Evolutionary conservation across 2,797 vertebrate genomes (phyloP).

Genomic region (Odontamblyopus rebecca): DNA sequence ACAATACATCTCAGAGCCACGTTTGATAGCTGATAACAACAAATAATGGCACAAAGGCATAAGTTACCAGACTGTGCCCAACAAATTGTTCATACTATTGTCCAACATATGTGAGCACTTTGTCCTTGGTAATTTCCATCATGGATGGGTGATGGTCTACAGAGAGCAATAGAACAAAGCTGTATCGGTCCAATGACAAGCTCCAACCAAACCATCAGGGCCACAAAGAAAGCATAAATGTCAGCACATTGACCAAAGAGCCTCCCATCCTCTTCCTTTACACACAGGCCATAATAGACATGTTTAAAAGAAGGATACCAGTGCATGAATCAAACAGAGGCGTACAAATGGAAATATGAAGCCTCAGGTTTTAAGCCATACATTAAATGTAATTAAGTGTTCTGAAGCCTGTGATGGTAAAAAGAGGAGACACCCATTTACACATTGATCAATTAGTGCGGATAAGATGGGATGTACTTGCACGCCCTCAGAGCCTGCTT

Average conservation of each 20-base stretch:
- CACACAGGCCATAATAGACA: conserved; percentile 18
- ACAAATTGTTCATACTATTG: conserved; percentile 66
- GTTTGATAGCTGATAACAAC: conserved; percentile 22
- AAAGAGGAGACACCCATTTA: conserved; percentile 65
- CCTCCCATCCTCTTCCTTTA: conserved; percentile 42
- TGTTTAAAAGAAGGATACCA: conserved; percentile 39
- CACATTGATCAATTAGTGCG: conserved; percentile 53
- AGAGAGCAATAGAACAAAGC: conserved; percentile 62
- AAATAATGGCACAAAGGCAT: conserved; percentile 27
- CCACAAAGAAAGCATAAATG: conserved; percentile 70
- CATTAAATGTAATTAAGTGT: conserved; percentile 53
- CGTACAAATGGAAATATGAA: conserved; percentile 43
- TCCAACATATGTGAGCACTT: conserved; percentile 71
- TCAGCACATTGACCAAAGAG: conserved; percentile 58
- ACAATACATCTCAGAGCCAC: conserved; percentile 18
- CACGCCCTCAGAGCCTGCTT: conserved; percentile 31
- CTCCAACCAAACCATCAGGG: conserved; percentile 51
- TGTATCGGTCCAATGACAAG: conserved; percentile 42
- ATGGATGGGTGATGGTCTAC: conserved; percentile 56
- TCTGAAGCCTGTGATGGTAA: conserved; percentile 64
- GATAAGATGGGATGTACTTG: conserved; percentile 45
- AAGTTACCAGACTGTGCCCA: conserved; percentile 52
- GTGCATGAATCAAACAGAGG: conserved; percentile 29
- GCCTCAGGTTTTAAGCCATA: conserved; percentile 34
- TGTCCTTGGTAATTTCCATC: conserved; percentile 67